These are phyloP conservation scores for Camelus bactrianus DNA, from an alignment of 2,113 vertebrate species.

Conservation along the genomic window DNA sequence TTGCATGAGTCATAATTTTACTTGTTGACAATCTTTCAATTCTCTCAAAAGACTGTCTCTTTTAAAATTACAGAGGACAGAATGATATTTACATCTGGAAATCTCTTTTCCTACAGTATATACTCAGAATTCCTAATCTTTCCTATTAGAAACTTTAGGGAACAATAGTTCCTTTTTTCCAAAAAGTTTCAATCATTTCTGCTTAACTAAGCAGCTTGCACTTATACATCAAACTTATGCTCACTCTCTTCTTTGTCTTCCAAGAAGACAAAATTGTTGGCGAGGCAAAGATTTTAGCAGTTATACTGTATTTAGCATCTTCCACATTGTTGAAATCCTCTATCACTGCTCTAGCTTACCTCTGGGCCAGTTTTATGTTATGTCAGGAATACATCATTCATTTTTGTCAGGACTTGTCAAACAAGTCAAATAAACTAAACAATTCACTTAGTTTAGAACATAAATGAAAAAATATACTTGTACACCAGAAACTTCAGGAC, in stretches of 20 bases:
- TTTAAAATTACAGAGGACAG: neutral
- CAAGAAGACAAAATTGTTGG: neutral
- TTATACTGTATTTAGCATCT: neutral
- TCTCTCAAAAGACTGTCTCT: neutral
- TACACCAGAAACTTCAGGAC: neutral
- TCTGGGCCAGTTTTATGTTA: neutral
- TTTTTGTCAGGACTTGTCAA: neutral
- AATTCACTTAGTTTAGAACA: constrained; percentile 27
- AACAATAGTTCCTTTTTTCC: neutral
- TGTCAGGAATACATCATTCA: neutral
- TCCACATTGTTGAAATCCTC: neutral
- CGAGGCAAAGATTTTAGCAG: constrained; percentile 31
- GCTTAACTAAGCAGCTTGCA: neutral
- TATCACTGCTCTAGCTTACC: neutral
- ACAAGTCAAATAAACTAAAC: constrained; percentile 8
- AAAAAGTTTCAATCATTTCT: constrained; percentile 4
- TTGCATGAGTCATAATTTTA: neutral
- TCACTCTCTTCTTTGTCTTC: constrained; percentile 3
- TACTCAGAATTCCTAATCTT: constrained; percentile 22
- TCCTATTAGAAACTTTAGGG: neutral
- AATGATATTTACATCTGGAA: constrained; percentile 19
- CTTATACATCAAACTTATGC: neutral
- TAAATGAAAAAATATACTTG: constrained; percentile 27
- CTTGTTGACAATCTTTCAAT: neutral
- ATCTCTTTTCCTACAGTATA: constrained; percentile 19